phyloP scores from a whole-genome alignment of 2,797 vertebrate species.

The Phataginus tetradactyla region DNA sequence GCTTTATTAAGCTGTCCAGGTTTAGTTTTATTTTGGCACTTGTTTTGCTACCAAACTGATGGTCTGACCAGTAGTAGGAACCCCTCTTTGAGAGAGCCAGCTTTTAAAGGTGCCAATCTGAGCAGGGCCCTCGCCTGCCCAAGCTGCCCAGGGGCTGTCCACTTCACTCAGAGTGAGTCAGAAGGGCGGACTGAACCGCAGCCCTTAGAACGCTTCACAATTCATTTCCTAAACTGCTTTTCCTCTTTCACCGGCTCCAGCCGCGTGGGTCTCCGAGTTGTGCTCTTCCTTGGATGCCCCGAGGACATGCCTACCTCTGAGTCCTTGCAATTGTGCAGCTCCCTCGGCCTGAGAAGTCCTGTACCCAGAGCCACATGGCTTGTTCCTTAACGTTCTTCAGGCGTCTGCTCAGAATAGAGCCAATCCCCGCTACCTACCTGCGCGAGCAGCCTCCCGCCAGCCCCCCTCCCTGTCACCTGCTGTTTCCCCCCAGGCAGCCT shows the following conservation, averaged over 20 bases:
- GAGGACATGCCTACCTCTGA: neutral
- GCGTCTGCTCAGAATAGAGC: neutral
- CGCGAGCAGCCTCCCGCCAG: no score
- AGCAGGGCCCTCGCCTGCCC: neutral
- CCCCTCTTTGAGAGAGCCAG: neutral
- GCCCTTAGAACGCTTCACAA: neutral
- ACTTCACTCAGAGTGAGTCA: neutral
- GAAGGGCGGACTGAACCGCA: neutral
- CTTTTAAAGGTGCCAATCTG: neutral
- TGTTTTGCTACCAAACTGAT: neutral
- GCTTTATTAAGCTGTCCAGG: neutral
- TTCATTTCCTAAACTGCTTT: neutral
- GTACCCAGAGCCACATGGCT: neutral
- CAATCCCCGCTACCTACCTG: no score
- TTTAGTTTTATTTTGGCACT: neutral
- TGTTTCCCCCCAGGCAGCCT: no score
- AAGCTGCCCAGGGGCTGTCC: neutral
- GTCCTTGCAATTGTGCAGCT: neutral
- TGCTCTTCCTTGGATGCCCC: neutral
- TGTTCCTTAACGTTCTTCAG: neutral
- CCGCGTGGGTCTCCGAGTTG: neutral
- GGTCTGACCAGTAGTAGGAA: neutral
- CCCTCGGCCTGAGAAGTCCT: neutral
- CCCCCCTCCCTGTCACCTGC: no score
- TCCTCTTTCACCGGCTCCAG: neutral